Conservation (phyloP, 2,113 vertebrate genomes). For the Cricetomys ansorgei region DNA sequence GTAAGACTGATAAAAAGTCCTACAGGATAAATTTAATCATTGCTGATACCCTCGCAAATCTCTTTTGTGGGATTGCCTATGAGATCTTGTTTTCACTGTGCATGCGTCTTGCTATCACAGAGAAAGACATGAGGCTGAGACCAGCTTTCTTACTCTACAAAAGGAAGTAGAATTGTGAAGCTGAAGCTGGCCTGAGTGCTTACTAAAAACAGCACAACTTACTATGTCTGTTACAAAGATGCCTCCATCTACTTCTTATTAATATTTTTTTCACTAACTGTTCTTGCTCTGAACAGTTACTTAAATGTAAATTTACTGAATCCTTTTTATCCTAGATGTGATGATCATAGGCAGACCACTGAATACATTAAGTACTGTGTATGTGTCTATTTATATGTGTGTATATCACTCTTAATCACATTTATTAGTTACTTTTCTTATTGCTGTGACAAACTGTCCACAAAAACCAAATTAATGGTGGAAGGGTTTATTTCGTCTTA, state of each 20-base stretch:
- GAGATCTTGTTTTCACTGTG: neutral
- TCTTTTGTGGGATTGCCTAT: neutral
- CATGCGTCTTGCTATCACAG: neutral
- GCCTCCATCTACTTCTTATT: neutral
- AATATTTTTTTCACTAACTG: neutral
- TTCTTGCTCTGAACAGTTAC: neutral
- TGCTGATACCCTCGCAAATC: neutral
- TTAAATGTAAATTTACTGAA: neutral
- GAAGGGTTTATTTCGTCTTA: neutral
- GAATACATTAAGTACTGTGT: neutral
- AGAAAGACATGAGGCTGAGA: neutral
- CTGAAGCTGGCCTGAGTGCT: neutral
- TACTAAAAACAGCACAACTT: fast-evolving
- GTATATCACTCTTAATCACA: neutral
- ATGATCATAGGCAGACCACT: neutral
- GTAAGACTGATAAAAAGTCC: neutral
- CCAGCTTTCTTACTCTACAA: neutral
- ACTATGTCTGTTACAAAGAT: neutral
- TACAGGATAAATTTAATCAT: neutral
- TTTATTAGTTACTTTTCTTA: neutral
- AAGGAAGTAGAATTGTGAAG: neutral
- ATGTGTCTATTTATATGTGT: fast-evolving
- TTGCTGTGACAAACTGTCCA: neutral
- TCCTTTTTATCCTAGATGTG: neutral
- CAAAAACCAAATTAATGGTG: neutral